Conservation (phyloP, 2,888 invertebrate species). For the Adela reaumurella region DNA sequence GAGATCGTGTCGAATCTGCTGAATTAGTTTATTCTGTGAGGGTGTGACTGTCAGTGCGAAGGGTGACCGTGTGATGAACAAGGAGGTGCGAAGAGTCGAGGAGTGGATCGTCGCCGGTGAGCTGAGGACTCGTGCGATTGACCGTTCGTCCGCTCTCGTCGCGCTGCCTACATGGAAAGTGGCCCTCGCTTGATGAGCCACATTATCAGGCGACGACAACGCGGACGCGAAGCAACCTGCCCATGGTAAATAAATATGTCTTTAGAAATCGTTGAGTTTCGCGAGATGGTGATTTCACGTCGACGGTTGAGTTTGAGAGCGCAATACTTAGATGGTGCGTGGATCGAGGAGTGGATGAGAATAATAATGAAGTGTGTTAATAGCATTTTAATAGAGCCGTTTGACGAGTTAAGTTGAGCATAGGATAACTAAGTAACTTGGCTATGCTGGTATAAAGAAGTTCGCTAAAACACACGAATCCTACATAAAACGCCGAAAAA, state of each 20-base stretch:
- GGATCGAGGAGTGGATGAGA: not conserved
- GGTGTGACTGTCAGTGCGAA: too few species aligned
- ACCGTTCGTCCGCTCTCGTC: conserved; percentile 22
- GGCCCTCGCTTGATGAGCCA: conserved; percentile 24
- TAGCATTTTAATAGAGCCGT: not conserved
- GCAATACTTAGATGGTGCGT: not conserved
- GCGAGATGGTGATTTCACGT: not conserved
- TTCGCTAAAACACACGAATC: too few species aligned
- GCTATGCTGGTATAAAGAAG: too few species aligned
- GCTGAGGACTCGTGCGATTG: conserved; percentile 52
- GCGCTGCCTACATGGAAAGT: conserved; percentile 41
- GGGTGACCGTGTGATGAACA: not conserved
- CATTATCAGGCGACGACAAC: not conserved
- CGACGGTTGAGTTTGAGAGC: not conserved
- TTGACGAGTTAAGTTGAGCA: not conserved
- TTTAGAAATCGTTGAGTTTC: not conserved
- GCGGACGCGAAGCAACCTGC: not conserved
- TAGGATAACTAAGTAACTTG: too few species aligned
- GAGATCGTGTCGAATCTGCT: not conserved
- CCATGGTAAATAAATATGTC: not conserved
- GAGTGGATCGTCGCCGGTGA: conserved; percentile 14
- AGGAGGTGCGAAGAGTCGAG: not conserved
- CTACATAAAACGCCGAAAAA: too few species aligned
- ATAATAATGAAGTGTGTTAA: not conserved
- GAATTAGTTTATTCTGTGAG: not conserved